Evolutionary conservation across 2,888 invertebrate genomes (phyloP), one percentile per base, ranked within the genome.

Genomic region (Plutella xylostella): DNA sequence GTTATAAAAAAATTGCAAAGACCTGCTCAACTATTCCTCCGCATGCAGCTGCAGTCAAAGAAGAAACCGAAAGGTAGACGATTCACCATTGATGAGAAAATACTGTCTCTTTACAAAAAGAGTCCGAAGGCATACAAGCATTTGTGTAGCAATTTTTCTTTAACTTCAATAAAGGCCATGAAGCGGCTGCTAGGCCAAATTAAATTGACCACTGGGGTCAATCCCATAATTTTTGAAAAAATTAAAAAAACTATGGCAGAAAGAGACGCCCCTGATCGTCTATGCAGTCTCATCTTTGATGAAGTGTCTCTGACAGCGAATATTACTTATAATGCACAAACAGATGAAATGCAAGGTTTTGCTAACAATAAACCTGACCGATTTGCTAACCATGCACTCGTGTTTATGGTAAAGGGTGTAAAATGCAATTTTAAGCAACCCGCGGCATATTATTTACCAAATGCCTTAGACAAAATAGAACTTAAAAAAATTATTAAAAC

Each of bases 361-460:
- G 25, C 25, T 42, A 48, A 5, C 30, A 9, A 38, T 25, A 22
- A 41, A 18, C 17, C 19, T n/a, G n/a, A 45, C n/a, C 14, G 55
- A 15, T 42, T 54, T 28, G 50, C 56, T 2, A 45, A 54, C 20
- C 51, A 56, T 39, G 50, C 21, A 1, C 21, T 55, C n/a, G 51
- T 51, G 0, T 54, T 55, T 42, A 51, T 53, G 47, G 43, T 47
- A 0, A 51, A 48, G 33, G 52, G 51, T 5, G 18, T 53, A n/a
- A 51, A 48, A 42, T 34, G 30, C n/a, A 46, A 47, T 33, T 55
- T 47, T 40, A 54, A 53, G 37, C 53, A 53, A 35, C 53, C 53
- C 1, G 40, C 52, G 6, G 51, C 50, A n/a, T 53, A 51, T 45
- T 53, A 48, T 43, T 58, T 58, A 20, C 55, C 55, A 1, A 53